Evolutionary conservation across 2,888 invertebrate species (phyloP).

Genomic region (Apamea monoglypha): DNA sequence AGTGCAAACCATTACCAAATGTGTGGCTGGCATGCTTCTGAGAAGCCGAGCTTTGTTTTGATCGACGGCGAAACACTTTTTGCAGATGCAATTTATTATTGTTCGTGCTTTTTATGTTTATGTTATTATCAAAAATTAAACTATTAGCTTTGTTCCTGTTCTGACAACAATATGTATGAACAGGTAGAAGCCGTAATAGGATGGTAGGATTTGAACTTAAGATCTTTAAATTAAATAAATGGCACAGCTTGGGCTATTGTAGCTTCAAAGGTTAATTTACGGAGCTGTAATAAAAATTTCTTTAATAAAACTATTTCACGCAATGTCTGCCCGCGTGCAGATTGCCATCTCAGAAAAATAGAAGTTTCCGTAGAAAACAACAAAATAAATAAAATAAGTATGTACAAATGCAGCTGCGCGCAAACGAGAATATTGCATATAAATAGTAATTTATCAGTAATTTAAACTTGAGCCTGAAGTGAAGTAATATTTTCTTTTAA

Average conservation of each 20-base stretch:
- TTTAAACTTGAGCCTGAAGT: conserved; percentile 45
- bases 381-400: conserved; percentile 39
- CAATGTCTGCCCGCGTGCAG: conserved; percentile 12
- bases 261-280: conserved; percentile 18
- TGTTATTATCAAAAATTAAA: background rate
- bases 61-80: conserved; percentile 55
- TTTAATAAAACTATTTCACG: conserved; percentile 37
- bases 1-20: conserved; percentile 86
- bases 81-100: conserved; percentile 51
- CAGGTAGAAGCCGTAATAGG: background rate
- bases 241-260: background rate
- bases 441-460: conserved; percentile 55
- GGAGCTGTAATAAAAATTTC: conserved; percentile 21
- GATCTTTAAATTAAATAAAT: conserved; percentile 15
- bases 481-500: conserved; percentile 45
- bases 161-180: background rate
- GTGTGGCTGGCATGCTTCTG: conserved; percentile 78
- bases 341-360: conserved; percentile 42
- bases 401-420: conserved; percentile 44
- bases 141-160: conserved; percentile 4
- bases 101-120: conserved; percentile 31
- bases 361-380: conserved; percentile 47
- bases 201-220: conserved; percentile 4
- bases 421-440: conserved; percentile 45
- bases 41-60: conserved; percentile 71